Evolutionary conservation across 2,113 vertebrate genomes (phyloP).

Genomic region (Calyptommatus sinebrachiatus): DNA sequence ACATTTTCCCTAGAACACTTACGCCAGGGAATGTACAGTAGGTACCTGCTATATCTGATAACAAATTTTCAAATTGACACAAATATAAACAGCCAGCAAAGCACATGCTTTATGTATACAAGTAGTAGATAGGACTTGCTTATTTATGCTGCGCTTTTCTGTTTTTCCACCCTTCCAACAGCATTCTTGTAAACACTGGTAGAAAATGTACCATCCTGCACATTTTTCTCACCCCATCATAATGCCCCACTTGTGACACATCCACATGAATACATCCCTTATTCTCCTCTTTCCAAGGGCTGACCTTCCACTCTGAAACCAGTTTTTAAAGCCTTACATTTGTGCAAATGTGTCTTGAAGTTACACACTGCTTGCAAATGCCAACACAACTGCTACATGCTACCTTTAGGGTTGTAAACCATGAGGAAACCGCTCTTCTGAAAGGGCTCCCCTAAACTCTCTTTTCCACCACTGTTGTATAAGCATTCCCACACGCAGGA

Average conservation of each 20-base stretch:
- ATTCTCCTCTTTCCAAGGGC: neutral
- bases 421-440: neutral
- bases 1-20: too few relatives aligned
- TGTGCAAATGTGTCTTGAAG: neutral
- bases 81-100: neutral
- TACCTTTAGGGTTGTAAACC: neutral
- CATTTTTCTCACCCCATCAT: neutral
- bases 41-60: too few relatives aligned
- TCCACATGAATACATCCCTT: neutral
- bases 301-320: neutral
- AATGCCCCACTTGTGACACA: neutral
- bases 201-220: neutral
- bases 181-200: neutral
- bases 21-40: too few relatives aligned
- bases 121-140: neutral
- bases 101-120: neutral
- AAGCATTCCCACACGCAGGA: neutral
- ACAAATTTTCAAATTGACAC: too few relatives aligned
- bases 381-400: neutral
- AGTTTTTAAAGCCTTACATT: neutral
- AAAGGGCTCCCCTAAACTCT: neutral
- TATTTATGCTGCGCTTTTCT: neutral
- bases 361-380: neutral
- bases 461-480: neutral
- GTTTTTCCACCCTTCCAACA: neutral